A percentile compares a stretch with the other conserved stretches of the same genome.
Evolutionary conservation across 2,797 vertebrate genomes (phyloP).

Genomic region (Coracias cyanogaster): DNA sequence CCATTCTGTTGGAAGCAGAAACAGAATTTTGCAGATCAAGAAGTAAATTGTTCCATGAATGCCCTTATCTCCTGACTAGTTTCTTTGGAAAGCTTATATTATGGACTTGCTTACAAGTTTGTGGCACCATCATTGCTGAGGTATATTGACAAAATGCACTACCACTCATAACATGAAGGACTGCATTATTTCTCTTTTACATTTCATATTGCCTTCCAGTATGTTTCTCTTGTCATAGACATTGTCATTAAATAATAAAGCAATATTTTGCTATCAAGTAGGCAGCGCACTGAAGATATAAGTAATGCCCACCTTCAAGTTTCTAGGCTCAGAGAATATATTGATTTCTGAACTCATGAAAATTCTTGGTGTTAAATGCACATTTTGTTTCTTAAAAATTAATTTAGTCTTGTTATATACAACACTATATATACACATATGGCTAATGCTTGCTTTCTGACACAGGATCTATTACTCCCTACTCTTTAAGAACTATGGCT

Average conservation of each 20-base stretch:
- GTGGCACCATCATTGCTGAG: neutral
- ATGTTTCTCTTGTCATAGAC: neutral
- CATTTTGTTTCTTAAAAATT: neutral
- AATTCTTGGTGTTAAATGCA: neutral
- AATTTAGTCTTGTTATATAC: neutral
- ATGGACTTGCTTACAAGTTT: slow-evolving; percentile 10
- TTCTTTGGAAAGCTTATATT: neutral
- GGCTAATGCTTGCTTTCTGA: neutral
- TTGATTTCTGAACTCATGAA: neutral
- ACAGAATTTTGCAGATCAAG: slow-evolving; percentile 28
- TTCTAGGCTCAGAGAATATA: neutral
- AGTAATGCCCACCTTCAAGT: neutral
- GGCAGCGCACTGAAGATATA: neutral
- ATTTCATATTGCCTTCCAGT: neutral
- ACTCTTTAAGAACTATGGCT: neutral
- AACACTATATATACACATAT: neutral
- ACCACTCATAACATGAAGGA: neutral
- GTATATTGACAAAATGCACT: neutral
- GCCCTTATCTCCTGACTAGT: slow-evolving; percentile 29
- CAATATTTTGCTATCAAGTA: neutral
- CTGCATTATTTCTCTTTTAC: neutral
- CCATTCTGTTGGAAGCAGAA: neutral
- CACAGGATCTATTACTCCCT: neutral
- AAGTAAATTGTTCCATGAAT: slow-evolving; percentile 16
- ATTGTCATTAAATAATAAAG: neutral